Base-by-base conservation (phyloP, 2,113 vertebrate genomes). In the Corvus cornix region DNA sequence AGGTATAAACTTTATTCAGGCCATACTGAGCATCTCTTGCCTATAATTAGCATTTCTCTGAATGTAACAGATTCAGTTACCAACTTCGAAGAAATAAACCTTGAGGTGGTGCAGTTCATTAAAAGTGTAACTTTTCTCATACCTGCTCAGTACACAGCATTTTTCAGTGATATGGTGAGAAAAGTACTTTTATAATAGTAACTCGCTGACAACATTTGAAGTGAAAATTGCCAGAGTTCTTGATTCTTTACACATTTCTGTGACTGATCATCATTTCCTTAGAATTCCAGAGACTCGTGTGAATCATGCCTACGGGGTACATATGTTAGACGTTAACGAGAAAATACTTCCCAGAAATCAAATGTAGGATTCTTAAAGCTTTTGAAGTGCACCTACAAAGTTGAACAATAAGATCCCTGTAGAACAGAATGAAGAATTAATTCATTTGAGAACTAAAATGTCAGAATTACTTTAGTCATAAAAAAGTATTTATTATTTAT, bases 291-390 rank as follows among this genome's bases (percentile, higher is more conserved):
- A 98, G 98, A 74, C 91, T 95, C 93, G 97, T 98, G 98, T 98
- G 98, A 98, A 98, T 97, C 97, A 74, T 97, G 98, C 98, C 98
- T 98, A 94, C 79, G 53, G 98, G 98, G 97, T 97, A 98, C 98
- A 98, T 98, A 96, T 99, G 98, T 98, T 98, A 97, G 94, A 98
- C 41, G 97, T 99, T 98, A 99, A 98, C 94, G 37, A 97, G 98
- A 96, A 98, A 98, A 98, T 96, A 98, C 97, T 95, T 95, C 95
- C 95, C 96, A 95, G 97, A 97, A 98, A 98, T 97, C 95, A 96
- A 96, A 98, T 63, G 78, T 91, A 93, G 96, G 94, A 96, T 91
- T 86, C 93, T 96, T 73, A 92, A 67, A 81, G 72, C 72, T 84
- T 95, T 94, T 97, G 95, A 85, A 93, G 70, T 95, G 60, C 9